phyloP scores from a whole-genome alignment of 2,113 vertebrate genomes.

The Porphyrio hochstetteri region DNA sequence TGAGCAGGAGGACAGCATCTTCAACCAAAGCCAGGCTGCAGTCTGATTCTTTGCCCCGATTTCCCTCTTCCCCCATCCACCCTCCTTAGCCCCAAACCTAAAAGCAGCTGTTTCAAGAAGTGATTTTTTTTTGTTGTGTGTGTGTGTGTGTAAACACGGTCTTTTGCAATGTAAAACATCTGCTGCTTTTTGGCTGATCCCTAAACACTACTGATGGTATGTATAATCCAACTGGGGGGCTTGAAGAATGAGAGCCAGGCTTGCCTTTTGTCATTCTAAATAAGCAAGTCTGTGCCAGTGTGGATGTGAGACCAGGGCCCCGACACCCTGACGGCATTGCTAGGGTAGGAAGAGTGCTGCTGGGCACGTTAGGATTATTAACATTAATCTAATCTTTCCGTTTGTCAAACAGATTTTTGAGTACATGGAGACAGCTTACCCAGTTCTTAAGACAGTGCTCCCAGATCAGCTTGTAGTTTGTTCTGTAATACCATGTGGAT shows the following conservation, averaged over 20 bases:
- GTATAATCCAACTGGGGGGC: background rate
- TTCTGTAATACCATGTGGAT: conserved; percentile 68
- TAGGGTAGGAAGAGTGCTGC: background rate
- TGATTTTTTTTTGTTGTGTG: background rate
- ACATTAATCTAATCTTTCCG: conserved; percentile 66
- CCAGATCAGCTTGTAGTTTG: conserved; percentile 59
- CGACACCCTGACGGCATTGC: background rate
- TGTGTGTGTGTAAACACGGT: background rate
- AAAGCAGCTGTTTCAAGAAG: conserved; percentile 15
- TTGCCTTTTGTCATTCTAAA: background rate
- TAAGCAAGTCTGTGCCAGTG: background rate
- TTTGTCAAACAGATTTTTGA: conserved; percentile 69
- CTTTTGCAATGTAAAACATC: conserved; percentile 6
- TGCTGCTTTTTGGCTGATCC: conserved; percentile 24
- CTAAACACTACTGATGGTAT: background rate
- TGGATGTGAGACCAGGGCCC: background rate
- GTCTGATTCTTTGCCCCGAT: background rate
- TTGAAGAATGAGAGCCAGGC: background rate
- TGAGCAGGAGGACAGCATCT: background rate
- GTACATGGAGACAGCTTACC: conserved; percentile 54
- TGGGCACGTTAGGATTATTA: conserved; percentile 62
- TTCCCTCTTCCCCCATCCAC: background rate
- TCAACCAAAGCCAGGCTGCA: background rate
- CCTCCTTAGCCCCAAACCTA: background rate
- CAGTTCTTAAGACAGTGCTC: conserved; percentile 61